Evolutionary conservation across 2,113 vertebrate genomes (phyloP), one percentile per base, ranked within the genome.

Genomic region (Ciconia stormi): DNA sequence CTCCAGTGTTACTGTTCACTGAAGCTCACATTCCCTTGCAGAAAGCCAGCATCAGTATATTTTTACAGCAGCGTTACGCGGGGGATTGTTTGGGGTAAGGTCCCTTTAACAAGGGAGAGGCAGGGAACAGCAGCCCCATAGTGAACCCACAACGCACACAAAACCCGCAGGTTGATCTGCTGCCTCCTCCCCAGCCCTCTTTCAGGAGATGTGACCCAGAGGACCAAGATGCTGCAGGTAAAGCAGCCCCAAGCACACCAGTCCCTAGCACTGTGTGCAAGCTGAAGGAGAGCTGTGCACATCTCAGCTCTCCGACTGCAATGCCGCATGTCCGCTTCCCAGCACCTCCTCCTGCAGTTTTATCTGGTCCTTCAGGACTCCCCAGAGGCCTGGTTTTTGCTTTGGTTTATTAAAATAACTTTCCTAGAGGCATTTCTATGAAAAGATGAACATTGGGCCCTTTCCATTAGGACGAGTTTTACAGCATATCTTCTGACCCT

Each of bases 271-370:
- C 19, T 25, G 4, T 5, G 14, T 16, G 23, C 17, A 50, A 67
- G 22, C n/a, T 63, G 30, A 26, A 40, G 25, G 27, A 44, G 4
- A 1, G 3, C 8, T 49, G 9, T 34, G 30, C 3, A 8, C 9
- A 22, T 25, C 30, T 47, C 38, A 50, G 6, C 21, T 71, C 7
- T 36, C 17, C 0, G 0, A 11, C 6, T 0, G 0, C 0, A 2
- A 19, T 8, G 7, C 9, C 2, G 0, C 6, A 2, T 16, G 12
- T 5, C 25, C 3, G 0, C 34, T 74, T 62, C 16, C 13, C n/a
- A 44, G 4, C 27, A 59, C 20, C 6, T 53, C 11, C 2, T 12
- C 19, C 25, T 50, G 19, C 10, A 49, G 16, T 42, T 90, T 74
- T 25, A 10, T 22, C 3, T 46, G 32, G 17, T 13, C 23, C 18